phyloP scores from a whole-genome alignment of 2,797 vertebrate genomes.

The Kryptolebias ocellatus region DNA sequence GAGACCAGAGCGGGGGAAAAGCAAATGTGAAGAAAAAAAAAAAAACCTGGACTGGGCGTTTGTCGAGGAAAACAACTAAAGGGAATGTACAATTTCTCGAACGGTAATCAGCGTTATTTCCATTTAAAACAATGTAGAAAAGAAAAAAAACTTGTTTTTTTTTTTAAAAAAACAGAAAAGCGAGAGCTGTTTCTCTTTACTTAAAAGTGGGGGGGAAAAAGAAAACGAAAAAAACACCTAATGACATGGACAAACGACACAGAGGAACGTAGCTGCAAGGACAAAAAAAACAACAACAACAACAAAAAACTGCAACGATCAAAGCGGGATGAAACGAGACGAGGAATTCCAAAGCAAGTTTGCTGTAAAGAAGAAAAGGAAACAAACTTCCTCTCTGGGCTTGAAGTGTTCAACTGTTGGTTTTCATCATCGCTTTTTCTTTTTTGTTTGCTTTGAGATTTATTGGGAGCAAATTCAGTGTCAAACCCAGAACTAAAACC shows the following conservation, averaged over 20 bases:
- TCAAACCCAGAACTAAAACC: slow-evolving; percentile 35
- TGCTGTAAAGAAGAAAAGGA: slow-evolving; percentile 61
- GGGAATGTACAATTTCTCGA: slow-evolving; percentile 76
- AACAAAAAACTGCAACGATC: slow-evolving; percentile 39
- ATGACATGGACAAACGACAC: slow-evolving; percentile 19
- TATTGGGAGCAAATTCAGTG: slow-evolving; percentile 60
- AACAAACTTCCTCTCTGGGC: slow-evolving; percentile 71
- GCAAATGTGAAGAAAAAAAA: slow-evolving; percentile 35
- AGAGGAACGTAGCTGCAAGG: slow-evolving; percentile 30
- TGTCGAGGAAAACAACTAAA: slow-evolving; percentile 56
- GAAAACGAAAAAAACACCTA: no score
- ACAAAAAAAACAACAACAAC: neutral
- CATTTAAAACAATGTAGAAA: slow-evolving; percentile 60
- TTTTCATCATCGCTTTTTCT: slow-evolving; percentile 61
- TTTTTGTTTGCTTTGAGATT: slow-evolving; percentile 47
- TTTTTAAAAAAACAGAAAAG: slow-evolving; percentile 14
- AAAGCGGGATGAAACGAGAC: slow-evolving; percentile 47
- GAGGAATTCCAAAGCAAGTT: slow-evolving; percentile 57
- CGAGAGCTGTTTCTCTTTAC: slow-evolving; percentile 65
- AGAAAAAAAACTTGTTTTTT: slow-evolving; percentile 38
- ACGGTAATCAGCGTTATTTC: slow-evolving; percentile 67
- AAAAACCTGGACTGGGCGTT: slow-evolving; percentile 37
- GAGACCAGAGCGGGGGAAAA: slow-evolving; percentile 22
- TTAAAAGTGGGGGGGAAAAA: slow-evolving; percentile 49
- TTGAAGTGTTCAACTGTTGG: slow-evolving; percentile 62